Conservation (phyloP, 2,113 vertebrate genomes). For the Scortum barcoo region DNA sequence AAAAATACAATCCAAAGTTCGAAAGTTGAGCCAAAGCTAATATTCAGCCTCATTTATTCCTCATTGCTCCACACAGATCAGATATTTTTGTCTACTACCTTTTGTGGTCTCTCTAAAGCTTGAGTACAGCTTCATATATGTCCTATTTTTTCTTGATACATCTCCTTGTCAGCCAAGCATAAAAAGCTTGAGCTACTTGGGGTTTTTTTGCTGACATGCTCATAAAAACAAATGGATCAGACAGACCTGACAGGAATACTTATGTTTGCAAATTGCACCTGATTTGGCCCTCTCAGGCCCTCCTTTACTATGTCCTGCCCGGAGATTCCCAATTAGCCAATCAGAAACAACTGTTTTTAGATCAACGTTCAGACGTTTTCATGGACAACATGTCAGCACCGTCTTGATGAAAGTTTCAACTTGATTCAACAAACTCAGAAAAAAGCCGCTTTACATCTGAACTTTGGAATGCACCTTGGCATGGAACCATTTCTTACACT, state of each 20-base stretch:
- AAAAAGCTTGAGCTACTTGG: too few relatives aligned
- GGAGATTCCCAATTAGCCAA: not conserved
- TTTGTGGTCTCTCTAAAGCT: too few relatives aligned
- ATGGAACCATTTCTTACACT: not conserved
- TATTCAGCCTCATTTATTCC: not conserved
- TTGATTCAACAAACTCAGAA: not conserved
- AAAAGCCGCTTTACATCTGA: not conserved
- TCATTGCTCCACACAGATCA: too few relatives aligned
- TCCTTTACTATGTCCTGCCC: not conserved
- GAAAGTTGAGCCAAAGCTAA: not conserved
- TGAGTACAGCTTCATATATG: not conserved
- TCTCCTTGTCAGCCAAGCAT: not conserved
- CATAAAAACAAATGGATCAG: not conserved
- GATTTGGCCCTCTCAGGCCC: not conserved
- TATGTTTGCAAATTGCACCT: not conserved
- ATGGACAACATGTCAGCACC: not conserved
- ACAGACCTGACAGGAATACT: not conserved
- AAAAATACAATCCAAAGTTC: slow-evolving; percentile 26
- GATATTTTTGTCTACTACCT: too few relatives aligned
- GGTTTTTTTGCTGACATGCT: too few relatives aligned
- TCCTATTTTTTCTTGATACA: not conserved
- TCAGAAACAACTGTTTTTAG: not conserved
- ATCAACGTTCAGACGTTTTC: not conserved
- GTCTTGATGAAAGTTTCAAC: not conserved
- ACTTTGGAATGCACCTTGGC: slow-evolving; percentile 4